Evolutionary conservation across 2,888 invertebrate species (phyloP).

Genomic region (Nipponacmea schrenckii): DNA sequence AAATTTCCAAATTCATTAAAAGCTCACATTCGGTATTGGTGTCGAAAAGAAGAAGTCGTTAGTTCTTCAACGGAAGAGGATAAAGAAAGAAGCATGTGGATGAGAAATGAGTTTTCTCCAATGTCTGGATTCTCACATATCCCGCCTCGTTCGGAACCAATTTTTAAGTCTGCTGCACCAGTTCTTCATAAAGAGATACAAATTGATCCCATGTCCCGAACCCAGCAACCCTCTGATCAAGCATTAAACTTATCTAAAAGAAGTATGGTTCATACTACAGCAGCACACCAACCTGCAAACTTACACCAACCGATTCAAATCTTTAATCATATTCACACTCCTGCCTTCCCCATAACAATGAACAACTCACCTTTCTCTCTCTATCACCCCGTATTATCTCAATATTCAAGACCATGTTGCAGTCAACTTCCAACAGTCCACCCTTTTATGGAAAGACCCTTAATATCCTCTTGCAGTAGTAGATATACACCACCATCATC

Average conservation of each 20-base stretch:
- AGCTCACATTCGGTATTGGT: slow-evolving; percentile 82
- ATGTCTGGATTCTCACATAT: background rate
- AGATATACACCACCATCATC: background rate
- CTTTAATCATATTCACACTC: slow-evolving; percentile 44
- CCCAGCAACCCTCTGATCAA: slow-evolving; percentile 7
- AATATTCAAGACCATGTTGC: slow-evolving; percentile 22
- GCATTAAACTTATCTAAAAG: slow-evolving; percentile 29
- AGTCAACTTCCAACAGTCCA: slow-evolving; percentile 11
- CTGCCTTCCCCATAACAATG: slow-evolving; percentile 37
- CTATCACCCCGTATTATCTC: slow-evolving; percentile 29
- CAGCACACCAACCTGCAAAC: background rate
- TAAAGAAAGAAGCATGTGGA: background rate
- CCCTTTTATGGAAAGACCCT: background rate
- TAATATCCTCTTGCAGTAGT: slow-evolving; percentile 11
- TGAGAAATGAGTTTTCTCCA: slow-evolving; percentile 1
- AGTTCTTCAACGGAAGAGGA: background rate
- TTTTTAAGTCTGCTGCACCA: background rate
- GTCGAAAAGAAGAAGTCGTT: slow-evolving; percentile 68
- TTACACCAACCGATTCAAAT: slow-evolving; percentile 38
- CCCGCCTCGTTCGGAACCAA: background rate
- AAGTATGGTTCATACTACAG: slow-evolving; percentile 7
- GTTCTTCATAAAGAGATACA: background rate
- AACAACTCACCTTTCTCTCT: slow-evolving; percentile 34
- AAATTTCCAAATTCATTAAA: slow-evolving; percentile 89
- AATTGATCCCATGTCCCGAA: background rate